Base-by-base conservation (phyloP, 2,888 invertebrate genomes). In the Anoplius nigerrimus region DNA sequence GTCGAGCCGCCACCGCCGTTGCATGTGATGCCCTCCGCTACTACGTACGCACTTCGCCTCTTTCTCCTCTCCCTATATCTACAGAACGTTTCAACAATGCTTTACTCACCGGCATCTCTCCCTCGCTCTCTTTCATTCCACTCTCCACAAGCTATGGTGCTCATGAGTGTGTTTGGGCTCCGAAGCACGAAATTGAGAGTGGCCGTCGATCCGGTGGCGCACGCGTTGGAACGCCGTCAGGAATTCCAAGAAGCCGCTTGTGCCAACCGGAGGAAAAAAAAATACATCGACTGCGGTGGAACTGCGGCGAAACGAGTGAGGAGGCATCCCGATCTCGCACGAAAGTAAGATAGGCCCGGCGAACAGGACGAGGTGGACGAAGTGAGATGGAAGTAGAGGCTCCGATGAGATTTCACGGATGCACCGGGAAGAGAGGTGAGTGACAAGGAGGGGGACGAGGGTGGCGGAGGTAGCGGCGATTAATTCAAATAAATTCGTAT, bases 121-220 rank as follows among this genome's bases (percentile, higher is more conserved):
- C n/a, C n/a, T n/a, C n/a, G n/a, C n/a, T n/a, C n/a, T n/a, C n/a
- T n/a, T n/a, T n/a, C 57, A 15, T 66, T 64, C 59, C 68, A 64
- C 64, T 71, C 57, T 27, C 46, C 24, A 18, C 55, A 62, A 53
- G 63, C 58, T 63, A 43, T 43, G 69, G 69, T 61, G 66, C 74
- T 66, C 71, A 71, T 66, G 67, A 65, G 66, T 64, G 55, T 63
- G 75, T 78, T 78, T 78, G 78, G 72, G 74, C 67, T 74, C 72
- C 76, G 74, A 63, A 69, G 78, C 78, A 78, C 78, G 78, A 78
- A 78, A 78, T 74, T 76, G 78, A 78, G 78, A 78, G 78, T 78
- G 74, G 18, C 15, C 42, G 63, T 54, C 68, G 71, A 74, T 74
- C 75, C 78, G 71, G 74, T 78, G 78, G 75, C 75, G 76, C 72